These are phyloP conservation scores for Trypoxylus dichotomus DNA, from an alignment of 1,140 invertebrate species.

Conservation along the genomic window DNA sequence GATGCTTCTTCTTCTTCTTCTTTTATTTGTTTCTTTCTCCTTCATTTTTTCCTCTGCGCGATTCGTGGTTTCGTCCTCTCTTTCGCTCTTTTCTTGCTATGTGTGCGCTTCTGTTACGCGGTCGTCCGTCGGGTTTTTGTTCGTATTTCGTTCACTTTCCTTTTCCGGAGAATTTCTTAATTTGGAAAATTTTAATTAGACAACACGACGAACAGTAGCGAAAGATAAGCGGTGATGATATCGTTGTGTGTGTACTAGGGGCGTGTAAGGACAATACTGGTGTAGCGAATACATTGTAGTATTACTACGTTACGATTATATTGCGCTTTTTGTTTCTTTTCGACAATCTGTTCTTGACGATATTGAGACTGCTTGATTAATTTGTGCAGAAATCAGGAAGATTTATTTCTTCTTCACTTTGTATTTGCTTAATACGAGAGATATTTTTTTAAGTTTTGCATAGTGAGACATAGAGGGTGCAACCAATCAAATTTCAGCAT, in stretches of 20 bases:
- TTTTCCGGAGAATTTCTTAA: constrained; percentile 13
- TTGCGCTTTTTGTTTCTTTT: background rate
- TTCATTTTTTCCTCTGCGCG: background rate
- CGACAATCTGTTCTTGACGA: background rate
- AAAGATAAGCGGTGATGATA: background rate
- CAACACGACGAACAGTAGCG: background rate
- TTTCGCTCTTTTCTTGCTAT: background rate
- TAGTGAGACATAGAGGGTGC: too few relatives aligned
- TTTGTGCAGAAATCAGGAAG: background rate
- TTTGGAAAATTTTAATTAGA: constrained; percentile 24
- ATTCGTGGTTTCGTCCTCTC: background rate
- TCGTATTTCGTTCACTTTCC: constrained; percentile 10
- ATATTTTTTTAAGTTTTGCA: too few relatives aligned
- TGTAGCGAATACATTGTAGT: too few relatives aligned
- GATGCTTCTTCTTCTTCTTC: background rate
- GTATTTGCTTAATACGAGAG: too few relatives aligned
- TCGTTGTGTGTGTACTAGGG: background rate
- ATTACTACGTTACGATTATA: background rate
- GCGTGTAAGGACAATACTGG: background rate
- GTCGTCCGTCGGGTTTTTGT: background rate
- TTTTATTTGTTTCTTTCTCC: background rate
- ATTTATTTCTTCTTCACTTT: too few relatives aligned
- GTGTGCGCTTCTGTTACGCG: background rate
- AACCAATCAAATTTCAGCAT: too few relatives aligned
- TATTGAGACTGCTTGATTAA: background rate